phyloP scores from a whole-genome alignment of 2,888 invertebrate species.

The Drosophila barbarae region DNA sequence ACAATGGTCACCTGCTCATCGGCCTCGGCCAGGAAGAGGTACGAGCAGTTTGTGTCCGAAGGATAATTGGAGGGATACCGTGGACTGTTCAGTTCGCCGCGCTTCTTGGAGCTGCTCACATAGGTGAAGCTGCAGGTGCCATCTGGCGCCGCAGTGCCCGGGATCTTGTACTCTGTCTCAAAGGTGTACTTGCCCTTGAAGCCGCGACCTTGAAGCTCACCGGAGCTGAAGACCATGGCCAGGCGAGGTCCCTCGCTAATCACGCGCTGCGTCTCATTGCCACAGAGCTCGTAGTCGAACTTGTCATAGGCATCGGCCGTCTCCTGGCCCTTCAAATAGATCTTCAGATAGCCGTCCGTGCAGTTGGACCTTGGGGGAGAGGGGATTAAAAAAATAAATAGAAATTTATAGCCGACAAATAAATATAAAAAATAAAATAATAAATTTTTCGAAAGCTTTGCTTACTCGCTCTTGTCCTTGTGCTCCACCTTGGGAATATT shows the following conservation, averaged over 20 bases:
- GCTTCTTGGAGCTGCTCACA: slow-evolving; percentile 90
- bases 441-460: slow-evolving; percentile 51
- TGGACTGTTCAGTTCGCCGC: slow-evolving; percentile 96
- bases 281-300: slow-evolving; percentile 95
- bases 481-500: slow-evolving; percentile 90
- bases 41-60: slow-evolving; percentile 95
- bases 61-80: slow-evolving; percentile 98
- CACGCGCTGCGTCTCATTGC: slow-evolving; percentile 89
- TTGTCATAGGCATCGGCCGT: slow-evolving; percentile 95
- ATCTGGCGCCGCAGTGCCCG: slow-evolving; percentile 95
- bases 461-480: slow-evolving; percentile 89
- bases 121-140: slow-evolving; percentile 96
- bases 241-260: slow-evolving; percentile 95
- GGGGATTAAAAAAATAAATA: background rate
- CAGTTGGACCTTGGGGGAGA: slow-evolving; percentile 82
- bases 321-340: slow-evolving; percentile 95
- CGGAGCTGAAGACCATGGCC: slow-evolving; percentile 96
- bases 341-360: slow-evolving; percentile 93
- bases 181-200: slow-evolving; percentile 85
- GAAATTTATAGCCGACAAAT: background rate
- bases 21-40: slow-evolving; percentile 90
- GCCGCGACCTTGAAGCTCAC: slow-evolving; percentile 92
- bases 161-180: slow-evolving; percentile 92
- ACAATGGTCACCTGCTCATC: slow-evolving; percentile 94
- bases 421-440: background rate